A percentile compares a stretch with the other conserved stretches of the same genome.
These are phyloP conservation scores for Leucoraja ocellata DNA, from an alignment of 2,797 vertebrate genomes.

Conservation along the genomic window DNA sequence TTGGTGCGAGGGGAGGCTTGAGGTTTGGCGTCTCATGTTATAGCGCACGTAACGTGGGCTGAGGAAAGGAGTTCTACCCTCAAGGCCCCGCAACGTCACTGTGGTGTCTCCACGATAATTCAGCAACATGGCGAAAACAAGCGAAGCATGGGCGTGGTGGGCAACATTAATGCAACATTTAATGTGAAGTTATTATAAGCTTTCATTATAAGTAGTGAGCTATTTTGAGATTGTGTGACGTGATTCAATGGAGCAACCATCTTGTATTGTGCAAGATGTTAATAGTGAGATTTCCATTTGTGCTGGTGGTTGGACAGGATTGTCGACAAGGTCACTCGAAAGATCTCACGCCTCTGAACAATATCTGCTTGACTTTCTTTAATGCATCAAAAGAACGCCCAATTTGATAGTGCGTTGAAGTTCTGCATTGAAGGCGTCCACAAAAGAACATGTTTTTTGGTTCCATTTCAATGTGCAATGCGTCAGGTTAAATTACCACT, in stretches of 20 bases:
- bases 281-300: neutral
- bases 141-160: neutral
- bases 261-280: neutral
- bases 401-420: too few species aligned
- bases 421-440: too few species aligned
- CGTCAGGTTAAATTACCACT: too few species aligned
- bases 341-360: too few species aligned
- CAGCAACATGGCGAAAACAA: neutral
- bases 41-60: too few species aligned
- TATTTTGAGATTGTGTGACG: neutral
- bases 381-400: too few species aligned
- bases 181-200: too few species aligned
- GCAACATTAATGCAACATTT: neutral
- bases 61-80: neutral
- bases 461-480: too few species aligned
- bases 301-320: neutral
- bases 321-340: neutral
- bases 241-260: neutral
- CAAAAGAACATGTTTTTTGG: too few species aligned
- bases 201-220: neutral
- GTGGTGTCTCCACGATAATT: neutral
- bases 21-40: too few species aligned
- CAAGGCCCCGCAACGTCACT: neutral
- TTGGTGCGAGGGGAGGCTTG: fast-evolving
- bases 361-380: too few species aligned